Conservation (phyloP, 1,140 invertebrate species). For the Ceratina australensis region DNA sequence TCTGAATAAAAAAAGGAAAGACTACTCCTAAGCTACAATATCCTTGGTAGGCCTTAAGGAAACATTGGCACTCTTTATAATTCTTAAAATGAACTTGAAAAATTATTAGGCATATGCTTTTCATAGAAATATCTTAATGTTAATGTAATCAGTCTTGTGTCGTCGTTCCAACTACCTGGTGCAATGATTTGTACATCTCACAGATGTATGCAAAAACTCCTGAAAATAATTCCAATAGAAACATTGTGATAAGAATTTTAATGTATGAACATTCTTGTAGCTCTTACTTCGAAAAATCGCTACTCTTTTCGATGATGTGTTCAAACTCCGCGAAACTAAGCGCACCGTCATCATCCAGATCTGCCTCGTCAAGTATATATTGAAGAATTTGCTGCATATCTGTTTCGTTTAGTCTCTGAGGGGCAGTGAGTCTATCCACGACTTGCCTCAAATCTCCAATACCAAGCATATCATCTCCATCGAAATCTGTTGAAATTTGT, state of each 20-base stretch:
- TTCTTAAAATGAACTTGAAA: slow-evolving; percentile 18
- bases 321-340: slow-evolving; percentile 97
- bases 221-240: slow-evolving; percentile 73
- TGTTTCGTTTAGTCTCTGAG: slow-evolving; percentile 83
- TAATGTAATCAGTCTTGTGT: slow-evolving; percentile 59
- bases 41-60: slow-evolving; percentile 15
- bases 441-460: slow-evolving; percentile 87
- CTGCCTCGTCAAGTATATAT: slow-evolving; percentile 93
- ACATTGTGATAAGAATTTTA: not conserved
- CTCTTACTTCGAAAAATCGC: slow-evolving; percentile 91
- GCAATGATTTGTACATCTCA: slow-evolving; percentile 68
- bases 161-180: slow-evolving; percentile 12
- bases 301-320: slow-evolving; percentile 95
- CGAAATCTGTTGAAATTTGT: slow-evolving; percentile 86
- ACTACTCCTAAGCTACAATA: not conserved
- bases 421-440: slow-evolving; percentile 85
- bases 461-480: slow-evolving; percentile 94
- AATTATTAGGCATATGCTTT: slow-evolving; percentile 33
- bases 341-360: slow-evolving; percentile 94
- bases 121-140: slow-evolving; percentile 20
- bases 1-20: not conserved
- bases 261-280: slow-evolving; percentile 2
- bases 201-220: slow-evolving; percentile 83
- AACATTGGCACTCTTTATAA: slow-evolving; percentile 21
- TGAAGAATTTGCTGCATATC: slow-evolving; percentile 87